Conservation (phyloP, 2,888 invertebrate species). For the Napeogenes sylphis region DNA sequence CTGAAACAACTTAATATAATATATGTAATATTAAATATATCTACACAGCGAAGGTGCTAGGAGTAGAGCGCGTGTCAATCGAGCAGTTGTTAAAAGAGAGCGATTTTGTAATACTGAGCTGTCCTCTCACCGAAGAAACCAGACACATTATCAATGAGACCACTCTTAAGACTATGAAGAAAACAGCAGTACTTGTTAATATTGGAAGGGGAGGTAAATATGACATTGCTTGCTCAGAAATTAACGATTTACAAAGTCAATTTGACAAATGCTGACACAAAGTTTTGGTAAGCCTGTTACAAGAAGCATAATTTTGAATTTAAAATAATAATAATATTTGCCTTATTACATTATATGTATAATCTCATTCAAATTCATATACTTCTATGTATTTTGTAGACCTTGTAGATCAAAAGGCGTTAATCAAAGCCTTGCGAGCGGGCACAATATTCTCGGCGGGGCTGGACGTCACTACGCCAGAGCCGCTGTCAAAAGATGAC, state of each 20-base stretch:
- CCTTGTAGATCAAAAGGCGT: conserved; percentile 86
- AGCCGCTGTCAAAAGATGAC: conserved; percentile 88
- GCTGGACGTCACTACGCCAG: conserved; percentile 92
- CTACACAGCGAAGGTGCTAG: conserved; percentile 67
- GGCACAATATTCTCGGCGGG: conserved; percentile 90
- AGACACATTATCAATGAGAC: conserved; percentile 81
- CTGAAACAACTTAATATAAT: not conserved
- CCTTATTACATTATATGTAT: not conserved
- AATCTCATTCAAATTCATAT: not conserved
- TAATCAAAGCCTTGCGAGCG: conserved; percentile 84
- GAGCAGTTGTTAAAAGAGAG: conserved; percentile 82
- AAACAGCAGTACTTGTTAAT: conserved; percentile 85
- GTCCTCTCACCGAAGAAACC: conserved; percentile 83
- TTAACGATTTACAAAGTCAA: no score
- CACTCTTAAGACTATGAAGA: conserved; percentile 86
- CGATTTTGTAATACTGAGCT: conserved; percentile 85
- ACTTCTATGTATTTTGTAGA: conserved; percentile 42
- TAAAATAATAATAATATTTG: no score
- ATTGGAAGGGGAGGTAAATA: conserved; percentile 81
- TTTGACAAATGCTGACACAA: no score
- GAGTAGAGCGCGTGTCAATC: conserved; percentile 81
- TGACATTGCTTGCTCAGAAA: no score
- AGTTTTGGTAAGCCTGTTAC: no score
- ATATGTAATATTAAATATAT: not conserved
- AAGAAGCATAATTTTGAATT: no score